A percentile compares a stretch with the other conserved stretches of the same genome.
Evolutionary conservation across 2,113 vertebrate genomes (phyloP).

Genomic region (Ictalurus furcatus): DNA sequence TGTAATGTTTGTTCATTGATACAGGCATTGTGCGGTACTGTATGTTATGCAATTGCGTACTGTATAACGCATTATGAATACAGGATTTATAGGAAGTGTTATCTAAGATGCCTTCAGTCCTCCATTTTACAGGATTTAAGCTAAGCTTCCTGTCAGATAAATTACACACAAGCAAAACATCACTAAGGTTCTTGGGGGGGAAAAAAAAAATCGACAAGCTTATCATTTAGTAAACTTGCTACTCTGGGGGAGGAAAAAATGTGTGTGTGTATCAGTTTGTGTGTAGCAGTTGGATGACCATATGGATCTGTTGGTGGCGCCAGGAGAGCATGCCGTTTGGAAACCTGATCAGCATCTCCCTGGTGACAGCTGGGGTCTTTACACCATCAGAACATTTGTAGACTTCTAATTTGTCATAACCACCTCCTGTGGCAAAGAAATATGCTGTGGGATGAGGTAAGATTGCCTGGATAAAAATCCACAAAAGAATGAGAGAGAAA

Average conservation of each 20-base stretch:
- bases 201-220: slow-evolving; percentile 52
- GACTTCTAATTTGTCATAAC: slow-evolving; percentile 99
- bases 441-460: slow-evolving; percentile 92
- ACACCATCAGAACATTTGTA: slow-evolving; percentile 99
- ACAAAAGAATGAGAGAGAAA: slow-evolving; percentile 57
- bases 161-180: neutral
- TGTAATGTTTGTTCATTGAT: too few relatives aligned
- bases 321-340: slow-evolving; percentile 95
- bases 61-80: neutral
- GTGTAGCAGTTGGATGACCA: slow-evolving; percentile 97
- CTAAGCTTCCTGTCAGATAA: slow-evolving; percentile 3
- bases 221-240: slow-evolving; percentile 76
- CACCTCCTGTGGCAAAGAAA: slow-evolving; percentile 99
- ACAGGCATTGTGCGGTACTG: neutral
- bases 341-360: slow-evolving; percentile 99
- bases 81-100: neutral
- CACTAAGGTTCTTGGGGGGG: slow-evolving; percentile 37
- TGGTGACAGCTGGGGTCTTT: slow-evolving; percentile 99
- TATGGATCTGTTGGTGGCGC: slow-evolving; percentile 97
- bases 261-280: slow-evolving; percentile 49
- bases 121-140: slow-evolving; percentile 16
- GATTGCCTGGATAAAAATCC: slow-evolving; percentile 71
- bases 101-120: neutral
- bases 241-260: slow-evolving; percentile 60
- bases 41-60: neutral